Conservation (phyloP, 2,888 invertebrate genomes). For the Pollenia griseotomentosa region DNA sequence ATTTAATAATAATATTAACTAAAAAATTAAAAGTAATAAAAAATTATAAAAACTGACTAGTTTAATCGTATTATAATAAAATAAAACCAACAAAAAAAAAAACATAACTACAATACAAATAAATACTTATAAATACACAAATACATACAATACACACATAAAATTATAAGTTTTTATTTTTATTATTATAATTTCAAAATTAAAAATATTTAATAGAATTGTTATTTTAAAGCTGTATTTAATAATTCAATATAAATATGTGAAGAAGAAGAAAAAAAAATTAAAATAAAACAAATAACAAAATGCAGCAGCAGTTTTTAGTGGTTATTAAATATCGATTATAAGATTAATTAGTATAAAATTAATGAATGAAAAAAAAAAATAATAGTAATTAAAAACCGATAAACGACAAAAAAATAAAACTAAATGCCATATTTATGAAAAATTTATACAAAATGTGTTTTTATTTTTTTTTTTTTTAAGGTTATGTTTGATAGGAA, state of each 20-base stretch:
- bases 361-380: constrained; percentile 25
- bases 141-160: constrained; percentile 4
- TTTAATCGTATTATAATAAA: constrained; percentile 59
- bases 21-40: constrained; percentile 30
- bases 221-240: constrained; percentile 69
- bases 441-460: constrained; percentile 66
- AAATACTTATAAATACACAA: background rate
- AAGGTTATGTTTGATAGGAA: background rate
- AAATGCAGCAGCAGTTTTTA: constrained; percentile 66
- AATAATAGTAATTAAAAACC: constrained; percentile 12
- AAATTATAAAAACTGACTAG: constrained; percentile 50
- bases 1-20: constrained; percentile 30
- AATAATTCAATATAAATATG: constrained; percentile 51
- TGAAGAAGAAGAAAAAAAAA: constrained; percentile 3
- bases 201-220: constrained; percentile 60
- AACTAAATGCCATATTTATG: constrained; percentile 81
- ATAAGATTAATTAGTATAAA: constrained; percentile 66
- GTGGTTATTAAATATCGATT: constrained; percentile 69
- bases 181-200: constrained; percentile 58
- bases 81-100: background rate
- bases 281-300: constrained; percentile 18
- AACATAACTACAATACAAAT: background rate
- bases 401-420: constrained; percentile 47
- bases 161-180: constrained; percentile 46
- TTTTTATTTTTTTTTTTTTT: constrained; percentile 18